Base-by-base conservation (phyloP, 2,797 vertebrate genomes). In the Rhynchotus rufescens region DNA sequence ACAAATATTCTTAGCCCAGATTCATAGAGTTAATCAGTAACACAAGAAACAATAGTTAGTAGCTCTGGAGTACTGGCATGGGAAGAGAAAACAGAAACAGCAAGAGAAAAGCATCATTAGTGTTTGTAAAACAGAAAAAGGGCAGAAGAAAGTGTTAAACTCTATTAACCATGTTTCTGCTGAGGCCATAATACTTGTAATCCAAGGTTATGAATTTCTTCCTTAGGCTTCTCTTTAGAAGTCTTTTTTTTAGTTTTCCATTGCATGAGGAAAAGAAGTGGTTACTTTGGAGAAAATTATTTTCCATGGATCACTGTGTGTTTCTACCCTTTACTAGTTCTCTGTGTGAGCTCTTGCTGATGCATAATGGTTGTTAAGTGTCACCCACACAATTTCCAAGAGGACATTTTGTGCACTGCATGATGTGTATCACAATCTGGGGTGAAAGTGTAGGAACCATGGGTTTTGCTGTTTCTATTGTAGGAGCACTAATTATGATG, bases 301-400 rank as follows among this genome's bases (percentile, higher is more conserved):
- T 73, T 90, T 74, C 65, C 54, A 61, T 10, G 60, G 71, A 60
- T 81, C 89, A 73, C 45, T 65, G 32, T 4, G 1, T 23, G 6
- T 64, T 91, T 72, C 52, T 54, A 9, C 57, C 57, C 40, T 74
- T 81, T 54, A n/a, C 44, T 12, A 23, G 52, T 13, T 22, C 79
- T 57, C 81, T 75, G 25, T 9, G 12, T 69, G 72, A 65, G 13
- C 9, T 77, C 78, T 65, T 80, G 88, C 60, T 78, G 49, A 72
- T 61, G 19, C 57, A 30, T 13, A 59, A 17, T 10, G 15, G 49
- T 65, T 91, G 28, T 82, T 91, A 86, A 92, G 13, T 30, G 40
- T 83, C 59, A 80, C 79, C 84, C 86, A 91, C 93, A 86, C 81
- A 65, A n/a, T 84, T 82, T 92, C 80, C 65, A 90, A 65, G 45